These are phyloP conservation scores for Rhynchonycteris naso DNA, from an alignment of 2,797 vertebrate species.

Conservation along the genomic window DNA sequence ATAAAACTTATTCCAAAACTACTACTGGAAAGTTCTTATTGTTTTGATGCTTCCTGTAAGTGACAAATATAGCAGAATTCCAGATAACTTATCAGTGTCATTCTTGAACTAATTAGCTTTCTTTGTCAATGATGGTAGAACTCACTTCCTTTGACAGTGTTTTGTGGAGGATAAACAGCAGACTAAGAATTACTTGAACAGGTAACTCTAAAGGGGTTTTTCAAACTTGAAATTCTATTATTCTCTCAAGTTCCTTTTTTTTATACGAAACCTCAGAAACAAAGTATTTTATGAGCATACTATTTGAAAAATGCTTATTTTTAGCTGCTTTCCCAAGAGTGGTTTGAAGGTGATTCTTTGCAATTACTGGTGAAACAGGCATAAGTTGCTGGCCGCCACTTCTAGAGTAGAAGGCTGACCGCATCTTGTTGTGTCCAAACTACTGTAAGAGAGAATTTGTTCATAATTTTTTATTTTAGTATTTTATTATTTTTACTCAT, in stretches of 20 bases:
- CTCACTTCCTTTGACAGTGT: neutral
- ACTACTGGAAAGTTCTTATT: neutral
- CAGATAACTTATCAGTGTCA: neutral
- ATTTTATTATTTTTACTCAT: neutral
- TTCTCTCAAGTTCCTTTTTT: neutral
- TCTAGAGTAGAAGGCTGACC: neutral
- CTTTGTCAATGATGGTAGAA: neutral
- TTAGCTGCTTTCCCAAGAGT: neutral
- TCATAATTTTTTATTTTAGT: neutral
- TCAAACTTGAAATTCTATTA: slow-evolving; percentile 17
- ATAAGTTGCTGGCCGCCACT: neutral
- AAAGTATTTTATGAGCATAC: slow-evolving; percentile 7
- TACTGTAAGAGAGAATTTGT: neutral
- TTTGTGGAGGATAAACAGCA: neutral
- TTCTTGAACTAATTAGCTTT: neutral
- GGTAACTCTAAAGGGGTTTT: neutral
- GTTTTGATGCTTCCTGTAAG: neutral
- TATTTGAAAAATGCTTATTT: neutral
- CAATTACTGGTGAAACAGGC: neutral
- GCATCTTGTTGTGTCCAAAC: neutral
- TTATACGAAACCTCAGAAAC: neutral
- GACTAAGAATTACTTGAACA: neutral
- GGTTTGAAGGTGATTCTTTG: neutral
- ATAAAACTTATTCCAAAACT: neutral
- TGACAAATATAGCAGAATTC: slow-evolving; percentile 4